Evolutionary conservation across 2,888 invertebrate genomes (phyloP), one percentile per base, ranked within the genome.

Genomic region (Dasysyrphus albostriatus): DNA sequence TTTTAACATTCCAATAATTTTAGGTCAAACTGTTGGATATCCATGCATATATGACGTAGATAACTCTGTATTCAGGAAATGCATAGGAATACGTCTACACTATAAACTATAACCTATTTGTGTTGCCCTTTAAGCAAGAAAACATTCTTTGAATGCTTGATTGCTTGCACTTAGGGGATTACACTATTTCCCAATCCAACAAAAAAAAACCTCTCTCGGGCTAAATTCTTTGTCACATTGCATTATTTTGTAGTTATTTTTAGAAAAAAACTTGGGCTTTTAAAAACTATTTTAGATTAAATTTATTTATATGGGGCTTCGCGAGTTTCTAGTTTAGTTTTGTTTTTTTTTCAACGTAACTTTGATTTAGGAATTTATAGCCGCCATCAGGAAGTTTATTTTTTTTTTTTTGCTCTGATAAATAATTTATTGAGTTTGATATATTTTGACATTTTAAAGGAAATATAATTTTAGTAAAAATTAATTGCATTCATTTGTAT

Each of bases 161-260:
- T 32, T 56, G 56, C 32, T 56, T 56, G 32, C 56, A 56, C 56
- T 56, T 32, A 56, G n/a, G 9, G 32, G 56, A 56, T 8, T 24
- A 29, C 6, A 24, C 29, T 44, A 14, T 34, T 56, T 56, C 5
- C 14, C 9, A 9, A 56, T 16, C 56, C 34, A 56, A 24, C 24
- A 24, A 24, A 24, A 24, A 24, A 32, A 56, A 56, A 56, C 9
- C n/a, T 56, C 16, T 24, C n/a, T 34, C 34, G 56, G 56, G 32
- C 56, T 56, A 32, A 56, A 56, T 56, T 56, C 56, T 16, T 24
- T 56, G 32, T 56, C 56, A 34, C 32, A 32, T 56, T 56, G 56
- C 32, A 34, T 56, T 56, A 34, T 56, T 56, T 32, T 3, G 3
- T 56, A 34, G n/a, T 56, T 56, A 56, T 56, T 56, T 56, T 56